Percentiles rank a stretch among this genome's conserved stretches.
Evolutionary conservation across 2,797 vertebrate species (phyloP).

Genomic region (Chrysocyon brachyurus): DNA sequence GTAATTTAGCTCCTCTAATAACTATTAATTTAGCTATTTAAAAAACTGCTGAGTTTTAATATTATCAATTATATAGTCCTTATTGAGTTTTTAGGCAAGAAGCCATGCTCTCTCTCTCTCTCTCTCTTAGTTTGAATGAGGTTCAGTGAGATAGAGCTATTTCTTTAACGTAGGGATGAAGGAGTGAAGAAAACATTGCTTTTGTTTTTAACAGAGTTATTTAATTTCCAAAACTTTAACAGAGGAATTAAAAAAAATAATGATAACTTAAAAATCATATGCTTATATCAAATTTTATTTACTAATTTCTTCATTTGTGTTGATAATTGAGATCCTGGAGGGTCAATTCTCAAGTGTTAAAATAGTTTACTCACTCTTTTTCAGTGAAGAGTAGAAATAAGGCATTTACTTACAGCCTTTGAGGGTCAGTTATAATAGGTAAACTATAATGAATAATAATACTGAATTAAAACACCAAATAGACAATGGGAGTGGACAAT

Average conservation of each 20-base stretch:
- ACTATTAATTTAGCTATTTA: neutral
- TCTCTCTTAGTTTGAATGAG: neutral
- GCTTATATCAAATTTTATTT: neutral
- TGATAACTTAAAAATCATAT: neutral
- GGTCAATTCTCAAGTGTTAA: neutral
- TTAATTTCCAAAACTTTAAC: neutral
- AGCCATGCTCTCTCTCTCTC: neutral
- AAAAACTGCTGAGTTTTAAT: constrained; percentile 44
- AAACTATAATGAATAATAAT: neutral
- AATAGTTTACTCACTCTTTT: neutral
- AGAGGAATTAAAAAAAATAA: neutral
- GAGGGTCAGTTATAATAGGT: neutral
- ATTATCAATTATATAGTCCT: neutral
- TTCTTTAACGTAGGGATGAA: neutral
- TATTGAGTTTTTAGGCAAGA: constrained; percentile 27
- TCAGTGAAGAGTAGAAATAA: neutral
- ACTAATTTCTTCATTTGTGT: neutral
- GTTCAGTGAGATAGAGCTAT: neutral
- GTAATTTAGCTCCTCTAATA: constrained; percentile 40
- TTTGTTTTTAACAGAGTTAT: neutral
- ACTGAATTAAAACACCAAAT: neutral
- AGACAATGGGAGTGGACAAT: neutral
- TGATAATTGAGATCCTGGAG: neutral
- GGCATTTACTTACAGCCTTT: neutral
- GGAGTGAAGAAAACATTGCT: neutral